Evolutionary conservation across 2,797 vertebrate genomes (phyloP).

Genomic region (Megalops cyprinoides): DNA sequence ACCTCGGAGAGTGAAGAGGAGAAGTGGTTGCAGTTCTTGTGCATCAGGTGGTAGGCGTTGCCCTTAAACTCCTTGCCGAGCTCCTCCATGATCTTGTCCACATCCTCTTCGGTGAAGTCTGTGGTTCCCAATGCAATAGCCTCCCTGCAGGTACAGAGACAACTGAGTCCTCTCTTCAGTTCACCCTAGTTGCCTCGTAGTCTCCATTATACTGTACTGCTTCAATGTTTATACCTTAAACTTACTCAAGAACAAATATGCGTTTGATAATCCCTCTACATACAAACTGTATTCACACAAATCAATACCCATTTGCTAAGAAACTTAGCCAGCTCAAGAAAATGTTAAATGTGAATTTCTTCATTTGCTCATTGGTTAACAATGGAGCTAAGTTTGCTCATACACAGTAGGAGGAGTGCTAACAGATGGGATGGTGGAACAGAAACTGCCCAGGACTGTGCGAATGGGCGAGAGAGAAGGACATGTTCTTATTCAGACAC

Average conservation of each 20-base stretch:
- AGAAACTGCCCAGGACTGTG: not conserved
- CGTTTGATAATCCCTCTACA: not conserved
- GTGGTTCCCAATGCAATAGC: constrained; percentile 90
- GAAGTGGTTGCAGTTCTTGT: constrained; percentile 94
- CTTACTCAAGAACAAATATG: not conserved
- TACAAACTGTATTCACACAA: not conserved
- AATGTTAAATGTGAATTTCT: no score
- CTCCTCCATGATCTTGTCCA: constrained; percentile 92
- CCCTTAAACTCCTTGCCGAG: constrained; percentile 89
- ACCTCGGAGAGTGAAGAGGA: constrained; percentile 89
- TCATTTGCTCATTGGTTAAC: not conserved
- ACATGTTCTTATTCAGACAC: not conserved
- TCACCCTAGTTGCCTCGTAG: not conserved
- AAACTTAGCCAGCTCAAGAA: not conserved
- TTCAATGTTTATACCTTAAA: not conserved
- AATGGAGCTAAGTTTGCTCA: not conserved
- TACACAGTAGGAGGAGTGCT: not conserved
- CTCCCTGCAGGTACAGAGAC: constrained; percentile 72
- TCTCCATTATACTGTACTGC: not conserved
- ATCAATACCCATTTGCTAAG: not conserved
- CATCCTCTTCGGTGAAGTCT: constrained; percentile 89
- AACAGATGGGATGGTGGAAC: not conserved
- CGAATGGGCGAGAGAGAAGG: not conserved
- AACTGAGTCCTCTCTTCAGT: not conserved
- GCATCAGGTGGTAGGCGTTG: constrained; percentile 87